Base-by-base conservation (phyloP, 2,888 invertebrate genomes). In the Hirtodrosophila duncani region DNA sequence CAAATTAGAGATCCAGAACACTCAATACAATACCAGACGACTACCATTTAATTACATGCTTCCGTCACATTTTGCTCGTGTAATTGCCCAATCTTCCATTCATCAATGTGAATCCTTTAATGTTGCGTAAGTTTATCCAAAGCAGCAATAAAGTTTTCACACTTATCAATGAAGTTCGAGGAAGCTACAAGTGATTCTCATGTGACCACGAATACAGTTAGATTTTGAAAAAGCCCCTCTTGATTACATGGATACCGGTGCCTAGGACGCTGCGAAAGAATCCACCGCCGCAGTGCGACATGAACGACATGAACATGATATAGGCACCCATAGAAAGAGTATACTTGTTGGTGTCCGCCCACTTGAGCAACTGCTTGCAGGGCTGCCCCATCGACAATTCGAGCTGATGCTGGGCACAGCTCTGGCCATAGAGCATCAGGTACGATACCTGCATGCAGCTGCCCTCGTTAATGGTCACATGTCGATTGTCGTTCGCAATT, bases 321-420 rank as follows among this genome's bases (percentile, higher is more conserved):
- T 92, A 92, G 13, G 91, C 89, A 38, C 91, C 87, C 36, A 92
- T 85, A 57, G 91, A 90, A 0, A 91, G 89, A 51, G 90, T 83
- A 56, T 91, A 87, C 80, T 91, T 91, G 83, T 57, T 92, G 89
- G 59, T 88, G 88, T 88, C 87, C 11, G 92, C 79, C 92, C 92
- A 92, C 37, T 43, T 34, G 9, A 20, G 0, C 3, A 51, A 1
- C 1, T 41, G 34, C 5, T 18, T 3, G 0, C 7, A 17, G 1
- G 49, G 29, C 18, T 38, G 34, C 11, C 34, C 11, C 13, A 14
- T 11, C 38, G 46, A 11, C 6, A 16, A 5, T 14, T 11, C 11
- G 66, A 3, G 16, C 9, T 94, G 93, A 80, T 92, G 92, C 80
- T 67, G 49, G 0, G 11, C 8, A 5, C 30, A 52, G 5, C 42